These are phyloP conservation scores for Melanotaenia parkinsoni DNA, from an alignment of 2,797 vertebrate genomes.

Conservation along the genomic window DNA sequence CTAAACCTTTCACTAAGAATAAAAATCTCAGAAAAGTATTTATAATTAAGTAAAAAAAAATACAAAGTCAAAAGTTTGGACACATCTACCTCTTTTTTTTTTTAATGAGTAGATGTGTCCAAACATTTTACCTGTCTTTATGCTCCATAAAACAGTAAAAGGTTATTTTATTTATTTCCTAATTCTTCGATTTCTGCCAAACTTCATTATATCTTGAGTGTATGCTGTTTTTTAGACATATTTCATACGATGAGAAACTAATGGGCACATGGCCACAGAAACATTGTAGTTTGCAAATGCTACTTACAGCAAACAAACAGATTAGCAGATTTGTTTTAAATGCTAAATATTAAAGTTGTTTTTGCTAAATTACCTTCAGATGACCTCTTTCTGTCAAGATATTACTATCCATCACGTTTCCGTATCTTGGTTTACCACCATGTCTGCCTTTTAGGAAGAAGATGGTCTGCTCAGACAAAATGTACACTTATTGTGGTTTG, in stretches of 20 bases:
- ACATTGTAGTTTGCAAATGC: background rate
- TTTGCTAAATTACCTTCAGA: background rate
- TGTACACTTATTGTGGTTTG: constrained; percentile 27
- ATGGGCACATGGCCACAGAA: background rate
- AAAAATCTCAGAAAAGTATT: no score
- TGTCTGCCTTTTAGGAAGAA: constrained; percentile 25
- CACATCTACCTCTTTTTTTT: no score
- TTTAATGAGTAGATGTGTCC: no score
- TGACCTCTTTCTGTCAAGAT: background rate
- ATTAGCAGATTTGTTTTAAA: no score
- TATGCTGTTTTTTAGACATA: background rate
- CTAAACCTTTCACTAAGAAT: no score
- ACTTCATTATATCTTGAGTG: background rate
- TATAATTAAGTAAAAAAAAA: background rate
- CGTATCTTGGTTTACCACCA: constrained; percentile 3
- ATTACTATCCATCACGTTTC: no score
- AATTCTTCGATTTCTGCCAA: background rate
- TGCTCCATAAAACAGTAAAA: background rate
- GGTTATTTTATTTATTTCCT: background rate
- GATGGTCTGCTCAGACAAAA: constrained; percentile 20
- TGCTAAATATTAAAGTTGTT: no score
- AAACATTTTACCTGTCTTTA: background rate
- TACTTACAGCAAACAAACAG: background rate
- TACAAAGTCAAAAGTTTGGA: no score
- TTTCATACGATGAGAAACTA: background rate